Evolutionary conservation across 2,888 invertebrate species (phyloP).

Genomic region (Ctena decussata): DNA sequence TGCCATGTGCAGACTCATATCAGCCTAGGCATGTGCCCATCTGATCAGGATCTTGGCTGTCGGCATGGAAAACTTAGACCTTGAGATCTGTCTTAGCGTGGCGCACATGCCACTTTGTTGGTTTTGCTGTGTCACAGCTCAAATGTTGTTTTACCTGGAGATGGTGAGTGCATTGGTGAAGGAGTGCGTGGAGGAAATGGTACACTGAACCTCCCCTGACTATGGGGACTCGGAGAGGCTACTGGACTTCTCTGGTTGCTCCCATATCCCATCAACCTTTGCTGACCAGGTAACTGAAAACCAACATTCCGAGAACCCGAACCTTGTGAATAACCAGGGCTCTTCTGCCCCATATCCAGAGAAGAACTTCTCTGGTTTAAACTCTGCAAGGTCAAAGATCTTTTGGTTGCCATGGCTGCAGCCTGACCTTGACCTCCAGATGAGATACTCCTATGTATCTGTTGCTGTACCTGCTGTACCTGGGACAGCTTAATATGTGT

Average conservation of each 20-base stretch:
- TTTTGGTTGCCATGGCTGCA: constrained; percentile 29
- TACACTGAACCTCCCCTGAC: constrained; percentile 54
- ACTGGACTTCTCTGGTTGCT: constrained; percentile 74
- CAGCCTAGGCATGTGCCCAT: no score
- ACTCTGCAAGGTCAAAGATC: constrained; percentile 56
- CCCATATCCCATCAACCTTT: constrained; percentile 60
- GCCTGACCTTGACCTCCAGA: constrained; percentile 27
- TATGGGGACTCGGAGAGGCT: constrained; percentile 60
- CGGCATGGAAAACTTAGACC: no score
- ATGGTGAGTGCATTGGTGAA: constrained; percentile 67
- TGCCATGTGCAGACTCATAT: no score
- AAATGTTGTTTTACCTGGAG: constrained; percentile 56
- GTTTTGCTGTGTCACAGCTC: no score
- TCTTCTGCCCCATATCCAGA: constrained; percentile 75
- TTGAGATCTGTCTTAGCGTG: no score
- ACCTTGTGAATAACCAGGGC: constrained; percentile 70
- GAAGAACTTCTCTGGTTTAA: constrained; percentile 69
- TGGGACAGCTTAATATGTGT: constrained; percentile 52
- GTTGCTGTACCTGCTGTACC: constrained; percentile 48
- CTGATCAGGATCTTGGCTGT: no score
- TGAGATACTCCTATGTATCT: constrained; percentile 57
- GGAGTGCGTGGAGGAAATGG: constrained; percentile 64
- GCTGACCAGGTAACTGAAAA: constrained; percentile 68
- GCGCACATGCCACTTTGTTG: no score
- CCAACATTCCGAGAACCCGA: constrained; percentile 64